Conservation (phyloP, 2,113 vertebrate species). For the Tichodroma muraria region DNA sequence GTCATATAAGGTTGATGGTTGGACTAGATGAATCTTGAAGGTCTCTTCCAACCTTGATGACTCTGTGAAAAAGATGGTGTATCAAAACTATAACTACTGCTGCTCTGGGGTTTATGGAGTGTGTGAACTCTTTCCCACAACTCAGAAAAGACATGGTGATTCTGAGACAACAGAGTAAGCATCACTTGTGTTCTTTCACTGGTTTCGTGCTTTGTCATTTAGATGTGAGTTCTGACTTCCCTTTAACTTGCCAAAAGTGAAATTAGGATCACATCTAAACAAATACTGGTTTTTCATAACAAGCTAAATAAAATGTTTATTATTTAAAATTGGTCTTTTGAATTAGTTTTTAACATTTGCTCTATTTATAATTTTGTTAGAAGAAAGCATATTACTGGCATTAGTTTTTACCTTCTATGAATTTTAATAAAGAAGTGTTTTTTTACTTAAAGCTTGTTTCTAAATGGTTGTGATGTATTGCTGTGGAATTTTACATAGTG, state of each 20-base stretch:
- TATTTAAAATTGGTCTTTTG: background rate
- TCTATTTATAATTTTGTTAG: background rate
- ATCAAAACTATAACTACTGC: background rate
- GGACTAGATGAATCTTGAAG: background rate
- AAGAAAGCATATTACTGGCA: background rate
- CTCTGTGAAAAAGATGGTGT: background rate
- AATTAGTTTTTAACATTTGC: background rate
- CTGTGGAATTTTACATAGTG: background rate
- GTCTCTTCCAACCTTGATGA: background rate
- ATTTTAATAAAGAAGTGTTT: background rate
- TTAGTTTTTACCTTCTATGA: background rate
- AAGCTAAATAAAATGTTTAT: background rate
- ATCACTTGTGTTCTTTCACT: background rate
- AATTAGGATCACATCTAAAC: background rate
- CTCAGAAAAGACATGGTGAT: background rate
- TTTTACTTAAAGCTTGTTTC: background rate
- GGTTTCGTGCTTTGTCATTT: background rate
- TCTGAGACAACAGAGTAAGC: background rate
- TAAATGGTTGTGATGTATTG: background rate
- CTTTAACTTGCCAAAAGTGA: background rate
- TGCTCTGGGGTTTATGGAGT: background rate
- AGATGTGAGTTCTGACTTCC: background rate
- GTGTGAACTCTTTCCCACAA: background rate
- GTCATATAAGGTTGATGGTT: background rate
- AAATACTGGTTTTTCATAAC: background rate